These are phyloP conservation scores for Umimayanthus chanpuru DNA, from an alignment of 92 coral and sea anemone genomes.

Conservation along the genomic window DNA sequence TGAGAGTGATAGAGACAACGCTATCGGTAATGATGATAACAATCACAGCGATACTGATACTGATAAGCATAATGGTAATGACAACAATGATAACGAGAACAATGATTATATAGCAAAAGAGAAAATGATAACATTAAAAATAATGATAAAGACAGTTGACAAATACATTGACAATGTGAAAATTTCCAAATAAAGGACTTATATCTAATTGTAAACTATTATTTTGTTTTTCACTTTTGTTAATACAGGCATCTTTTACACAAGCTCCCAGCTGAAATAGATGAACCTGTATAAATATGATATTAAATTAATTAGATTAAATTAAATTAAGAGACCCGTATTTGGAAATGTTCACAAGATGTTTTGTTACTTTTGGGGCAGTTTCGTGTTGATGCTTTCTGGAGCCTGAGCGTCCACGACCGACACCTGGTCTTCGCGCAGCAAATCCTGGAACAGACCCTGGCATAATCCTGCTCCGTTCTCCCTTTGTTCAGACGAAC, in stretches of 20 bases:
- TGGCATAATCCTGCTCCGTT: slow-evolving; percentile 74
- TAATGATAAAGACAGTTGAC: background rate
- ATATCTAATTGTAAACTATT: too few relatives aligned
- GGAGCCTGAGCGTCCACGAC: slow-evolving; percentile 85
- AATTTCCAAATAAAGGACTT: background rate
- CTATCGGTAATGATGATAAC: background rate
- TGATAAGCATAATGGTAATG: too few relatives aligned
- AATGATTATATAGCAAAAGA: too few relatives aligned
- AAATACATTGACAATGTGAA: background rate
- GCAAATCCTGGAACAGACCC: slow-evolving; percentile 82
- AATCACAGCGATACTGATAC: background rate
- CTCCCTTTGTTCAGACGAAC: slow-evolving; percentile 75
- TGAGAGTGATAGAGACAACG: too few relatives aligned
- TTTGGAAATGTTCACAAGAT: background rate
- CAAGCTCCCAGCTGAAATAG: too few relatives aligned
- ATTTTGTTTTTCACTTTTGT: too few relatives aligned
- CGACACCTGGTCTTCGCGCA: slow-evolving; percentile 83
- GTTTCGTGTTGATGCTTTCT: slow-evolving; percentile 76
- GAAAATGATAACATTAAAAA: too few relatives aligned
- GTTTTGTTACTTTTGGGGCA: slow-evolving; percentile 73
- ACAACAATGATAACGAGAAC: background rate
- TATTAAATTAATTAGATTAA: too few relatives aligned
- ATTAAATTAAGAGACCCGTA: background rate
- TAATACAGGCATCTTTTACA: too few relatives aligned
- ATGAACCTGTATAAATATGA: too few relatives aligned